phyloP scores from a whole-genome alignment of 2,113 vertebrate species.

The Tupaia chinensis region DNA sequence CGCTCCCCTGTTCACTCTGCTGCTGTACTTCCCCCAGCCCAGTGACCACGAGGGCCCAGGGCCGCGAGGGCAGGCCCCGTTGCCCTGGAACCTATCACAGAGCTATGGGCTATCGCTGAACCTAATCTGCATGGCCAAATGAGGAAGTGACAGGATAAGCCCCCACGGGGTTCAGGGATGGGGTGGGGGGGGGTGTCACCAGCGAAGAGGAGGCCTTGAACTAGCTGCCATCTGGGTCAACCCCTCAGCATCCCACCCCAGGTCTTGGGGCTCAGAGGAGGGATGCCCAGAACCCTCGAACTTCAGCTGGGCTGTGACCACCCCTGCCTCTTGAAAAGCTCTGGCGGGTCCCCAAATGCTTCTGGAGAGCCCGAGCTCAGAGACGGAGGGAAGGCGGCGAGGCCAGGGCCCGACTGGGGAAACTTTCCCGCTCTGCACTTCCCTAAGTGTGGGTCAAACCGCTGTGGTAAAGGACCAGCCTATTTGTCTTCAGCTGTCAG shows the following conservation, averaged over 20 bases:
- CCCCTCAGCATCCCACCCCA: background rate
- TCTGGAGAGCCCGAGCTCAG: background rate
- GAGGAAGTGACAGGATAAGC: background rate
- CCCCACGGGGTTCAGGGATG: background rate
- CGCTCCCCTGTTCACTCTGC: background rate
- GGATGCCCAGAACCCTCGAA: background rate
- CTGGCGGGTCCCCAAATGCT: background rate
- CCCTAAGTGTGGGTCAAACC: too few relatives aligned
- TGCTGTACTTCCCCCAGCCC: too few relatives aligned
- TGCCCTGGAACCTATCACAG: background rate
- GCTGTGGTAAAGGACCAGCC: background rate
- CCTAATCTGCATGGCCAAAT: background rate
- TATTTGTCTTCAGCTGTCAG: background rate
- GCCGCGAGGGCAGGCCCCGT: fast-evolving
- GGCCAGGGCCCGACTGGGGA: background rate
- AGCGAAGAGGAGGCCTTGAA: background rate
- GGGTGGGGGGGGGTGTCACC: background rate
- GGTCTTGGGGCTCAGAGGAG: background rate
- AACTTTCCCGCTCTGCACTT: background rate
- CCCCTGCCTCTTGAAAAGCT: background rate
- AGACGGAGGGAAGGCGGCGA: background rate
- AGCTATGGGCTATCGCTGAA: background rate
- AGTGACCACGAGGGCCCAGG: background rate
- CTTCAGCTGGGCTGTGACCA: background rate
- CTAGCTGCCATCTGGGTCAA: background rate